Evolutionary conservation across 2,888 invertebrate genomes (phyloP).

Genomic region (Hetaerina titia): DNA sequence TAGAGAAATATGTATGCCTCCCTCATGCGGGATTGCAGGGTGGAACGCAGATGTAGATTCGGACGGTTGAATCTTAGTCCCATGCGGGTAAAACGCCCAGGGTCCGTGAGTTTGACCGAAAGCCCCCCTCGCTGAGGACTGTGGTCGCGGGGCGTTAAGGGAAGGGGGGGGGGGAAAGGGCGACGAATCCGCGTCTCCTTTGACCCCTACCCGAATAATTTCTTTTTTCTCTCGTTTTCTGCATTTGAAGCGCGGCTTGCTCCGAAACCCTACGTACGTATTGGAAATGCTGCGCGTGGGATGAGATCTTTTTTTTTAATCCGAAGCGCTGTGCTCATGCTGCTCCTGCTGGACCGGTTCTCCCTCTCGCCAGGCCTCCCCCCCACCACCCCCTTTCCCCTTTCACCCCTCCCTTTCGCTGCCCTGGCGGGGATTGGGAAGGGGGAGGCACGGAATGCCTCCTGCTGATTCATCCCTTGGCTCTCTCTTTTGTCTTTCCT

Average conservation of each 20-base stretch:
- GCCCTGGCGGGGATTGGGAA: background rate
- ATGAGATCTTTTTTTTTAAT: constrained; percentile 9
- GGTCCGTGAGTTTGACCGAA: too few relatives aligned
- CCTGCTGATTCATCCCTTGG: constrained; percentile 45
- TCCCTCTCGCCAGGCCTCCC: background rate
- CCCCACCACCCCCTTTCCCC: background rate
- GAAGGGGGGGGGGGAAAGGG: too few relatives aligned
- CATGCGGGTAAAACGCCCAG: too few relatives aligned
- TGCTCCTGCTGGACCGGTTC: constrained; percentile 45
- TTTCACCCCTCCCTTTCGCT: background rate
- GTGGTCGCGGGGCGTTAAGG: too few relatives aligned
- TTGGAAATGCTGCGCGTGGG: constrained; percentile 59
- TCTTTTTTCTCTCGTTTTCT: background rate
- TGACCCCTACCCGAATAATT: background rate
- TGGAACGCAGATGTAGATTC: too few relatives aligned
- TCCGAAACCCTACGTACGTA: background rate
- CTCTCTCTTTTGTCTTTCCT: background rate
- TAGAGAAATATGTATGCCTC: too few relatives aligned
- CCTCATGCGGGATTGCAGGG: too few relatives aligned
- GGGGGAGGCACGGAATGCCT: background rate
- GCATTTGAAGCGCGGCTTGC: background rate
- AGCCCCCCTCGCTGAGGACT: too few relatives aligned
- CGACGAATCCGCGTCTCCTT: background rate
- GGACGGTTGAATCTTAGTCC: too few relatives aligned
- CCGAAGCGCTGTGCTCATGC: background rate